Base-by-base conservation (phyloP, 1,140 invertebrate genomes). In the Temnothorax longispinosus region DNA sequence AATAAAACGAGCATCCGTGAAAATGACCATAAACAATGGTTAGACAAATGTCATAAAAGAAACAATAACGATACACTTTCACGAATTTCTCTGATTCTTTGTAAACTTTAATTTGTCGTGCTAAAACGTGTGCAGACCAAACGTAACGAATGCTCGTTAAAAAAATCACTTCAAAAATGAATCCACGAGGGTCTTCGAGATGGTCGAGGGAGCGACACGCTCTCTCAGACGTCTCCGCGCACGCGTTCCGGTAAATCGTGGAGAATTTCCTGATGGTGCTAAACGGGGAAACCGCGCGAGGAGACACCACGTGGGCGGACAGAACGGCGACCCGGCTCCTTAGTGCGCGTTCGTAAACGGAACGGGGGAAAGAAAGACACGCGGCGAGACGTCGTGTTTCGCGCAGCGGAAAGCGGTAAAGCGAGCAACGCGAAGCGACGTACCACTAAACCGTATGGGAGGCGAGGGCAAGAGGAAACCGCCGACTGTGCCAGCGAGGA, bases 261-360 rank as follows among this genome's bases (percentile, higher is more conserved):
- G 41, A 32, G 27, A 60, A 60, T 84, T 84, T 84, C 41, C 69
- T 38, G 80, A 54, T 35, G 80, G 21, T 60, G 54, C 27, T 84
- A 74, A 74, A 84, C 18, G 54, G 69, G 32, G 56, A 74, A 60
- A 38, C 27, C 41, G 41, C 69, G 41, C 54, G 80, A 62, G 41
- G 69, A 75, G 41, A 50, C 88, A 88, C 76, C 90, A 84, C 78
- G 93, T 93, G 90, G 93, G 92, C 91, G 94, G 85, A 92, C 91
- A 86, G 91, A 92, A 87, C 85, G 87, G 87, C 77, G 72, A 64
- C 35, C 71, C 56, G 41, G 47, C 44, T 87, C 54, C 50, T 91
- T 86, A 72, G 38, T 21, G 87, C 27, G 74, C 87, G 85, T 6
- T 92, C 92, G 87, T 90, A 88, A 92, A 92, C 47, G 88, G 86